phyloP scores from a whole-genome alignment of 2,888 invertebrate genomes.

The Creontiades dilutus region DNA sequence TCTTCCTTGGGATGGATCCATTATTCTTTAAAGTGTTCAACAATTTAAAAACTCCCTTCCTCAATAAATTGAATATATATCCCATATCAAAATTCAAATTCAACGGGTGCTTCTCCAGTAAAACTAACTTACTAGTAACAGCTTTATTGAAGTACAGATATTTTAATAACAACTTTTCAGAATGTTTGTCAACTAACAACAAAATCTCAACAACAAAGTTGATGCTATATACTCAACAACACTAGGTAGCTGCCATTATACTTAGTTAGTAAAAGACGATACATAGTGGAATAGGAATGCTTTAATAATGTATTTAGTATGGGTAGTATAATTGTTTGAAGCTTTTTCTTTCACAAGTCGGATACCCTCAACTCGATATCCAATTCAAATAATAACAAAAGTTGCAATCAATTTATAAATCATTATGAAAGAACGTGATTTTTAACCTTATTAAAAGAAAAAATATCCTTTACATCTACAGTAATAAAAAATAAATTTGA shows the following conservation, averaged over 20 bases:
- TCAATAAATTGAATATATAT: no score
- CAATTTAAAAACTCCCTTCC: no score
- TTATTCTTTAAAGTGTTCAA: no score
- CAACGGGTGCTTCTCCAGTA: no score
- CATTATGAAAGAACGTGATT: no score
- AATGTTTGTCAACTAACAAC: not conserved
- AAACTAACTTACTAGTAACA: not conserved
- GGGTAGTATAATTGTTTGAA: not conserved
- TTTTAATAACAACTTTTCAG: not conserved
- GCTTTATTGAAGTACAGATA: constrained; percentile 16
- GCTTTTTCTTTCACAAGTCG: not conserved
- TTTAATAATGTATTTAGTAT: not conserved
- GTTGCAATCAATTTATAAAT: no score
- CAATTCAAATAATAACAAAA: no score
- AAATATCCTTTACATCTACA: no score
- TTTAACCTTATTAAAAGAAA: no score
- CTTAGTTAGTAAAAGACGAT: not conserved
- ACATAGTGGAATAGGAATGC: not conserved
- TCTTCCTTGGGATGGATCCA: no score
- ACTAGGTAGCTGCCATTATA: not conserved
- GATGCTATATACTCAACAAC: not conserved
- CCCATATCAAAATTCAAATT: no score
- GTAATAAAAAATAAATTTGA: no score
- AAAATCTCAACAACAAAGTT: not conserved
- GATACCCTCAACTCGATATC: not conserved